These are phyloP conservation scores for pig (Sus scrofa) DNA, from an alignment of 2,113 vertebrate genomes.

Conservation along the genomic window T2T-Sscrofa CM000819.6:113421001-113421500, in stretches of 20 bases:
- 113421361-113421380: not conserved
- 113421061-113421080: slow-evolving; percentile 12
- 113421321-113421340: not conserved
- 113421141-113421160: not conserved
- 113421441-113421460: not conserved
- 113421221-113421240: not conserved
- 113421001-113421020: not conserved
- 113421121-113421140: not conserved
- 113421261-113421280: not conserved
- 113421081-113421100: not conserved
- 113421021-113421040: not conserved
- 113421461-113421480: not conserved
- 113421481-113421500: not conserved
- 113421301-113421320: not conserved
- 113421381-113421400: not conserved
- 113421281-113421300: not conserved
- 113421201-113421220: not conserved
- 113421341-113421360: not conserved
- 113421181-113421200: not conserved
- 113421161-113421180: not conserved
- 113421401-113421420: not conserved
- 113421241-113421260: not conserved
- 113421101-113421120: slow-evolving; percentile 11
- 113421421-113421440: not conserved
- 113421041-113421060: not conserved